Evolutionary conservation across 1,140 invertebrate genomes (phyloP), one percentile per base, ranked within the genome.

Genomic region (Patella vulgata): DNA sequence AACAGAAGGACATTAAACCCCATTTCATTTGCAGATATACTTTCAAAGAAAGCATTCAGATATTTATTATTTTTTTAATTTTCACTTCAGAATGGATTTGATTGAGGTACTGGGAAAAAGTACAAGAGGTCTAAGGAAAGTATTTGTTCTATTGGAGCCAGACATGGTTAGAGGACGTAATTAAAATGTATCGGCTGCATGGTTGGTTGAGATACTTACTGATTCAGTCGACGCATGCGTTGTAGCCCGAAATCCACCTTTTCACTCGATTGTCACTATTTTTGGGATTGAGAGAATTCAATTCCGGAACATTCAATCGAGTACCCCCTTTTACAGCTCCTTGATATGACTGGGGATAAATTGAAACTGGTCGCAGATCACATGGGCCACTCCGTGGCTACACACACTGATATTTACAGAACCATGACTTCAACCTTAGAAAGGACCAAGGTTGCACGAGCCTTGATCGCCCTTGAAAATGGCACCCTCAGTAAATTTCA

Each of bases 321-420:
- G n/a, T n/a, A n/a, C n/a, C n/a, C n/a, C n/a, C n/a, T n/a, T n/a
- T 4, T 64, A 30, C 51, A 66, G 52, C 36, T 68, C 12, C 43
- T 68, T 53, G 65, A 68, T 40, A 68, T 68, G 65, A 68, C 25
- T n/a, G 40, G 30, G 4, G 60, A 56, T n/a, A 60, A 68, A 28
- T 42, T 68, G 19, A 57, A 68, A 46, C 40, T 68, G 54, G 36
- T 68, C 30, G 59, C 59, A 42, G 65, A 68, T 33, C 65, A 68
- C 43, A 68, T 68, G 65, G 65, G 65, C 21, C 65, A 68, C 36
- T 46, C 47, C 11, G 28, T 63, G 5, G 31, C 47, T 9, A 63
- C 63, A n/a, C 65, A 68, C 30, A 58, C 58, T 25, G 51, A 68
- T 31, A 42, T 60, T 4, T 68, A 68, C 44, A 57, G 60, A 36